Percentiles rank a stretch among this genome's conserved stretches.
phyloP scores from a whole-genome alignment of 2,888 invertebrate species.

The Spialia ferax region DNA sequence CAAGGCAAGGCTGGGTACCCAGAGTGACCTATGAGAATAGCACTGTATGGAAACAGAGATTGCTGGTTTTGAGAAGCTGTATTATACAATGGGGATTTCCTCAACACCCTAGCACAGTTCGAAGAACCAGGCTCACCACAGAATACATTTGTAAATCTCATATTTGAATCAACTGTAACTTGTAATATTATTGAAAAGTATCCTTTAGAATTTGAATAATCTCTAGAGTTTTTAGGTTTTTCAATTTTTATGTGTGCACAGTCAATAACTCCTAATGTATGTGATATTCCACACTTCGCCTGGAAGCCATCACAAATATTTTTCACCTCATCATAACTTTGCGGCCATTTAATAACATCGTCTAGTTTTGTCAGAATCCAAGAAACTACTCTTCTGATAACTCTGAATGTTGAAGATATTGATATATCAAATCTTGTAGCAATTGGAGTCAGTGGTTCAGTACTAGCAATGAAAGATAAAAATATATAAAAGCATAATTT shows the following conservation, averaged over 20 bases:
- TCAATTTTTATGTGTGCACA: conserved; percentile 68
- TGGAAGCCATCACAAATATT: conserved; percentile 61
- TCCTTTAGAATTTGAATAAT: conserved; percentile 67
- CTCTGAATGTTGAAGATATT: conserved; percentile 70
- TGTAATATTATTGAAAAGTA: conserved; percentile 68
- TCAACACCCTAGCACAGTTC: conserved; percentile 61
- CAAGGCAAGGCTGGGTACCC: conserved; percentile 67
- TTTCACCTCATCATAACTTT: conserved; percentile 57
- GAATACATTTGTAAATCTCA: conserved; percentile 67
- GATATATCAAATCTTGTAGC: conserved; percentile 71
- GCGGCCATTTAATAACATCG: conserved; percentile 68
- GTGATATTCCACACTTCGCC: conserved; percentile 62
- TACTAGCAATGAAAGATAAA: conserved; percentile 65
- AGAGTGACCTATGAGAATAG: conserved; percentile 67
- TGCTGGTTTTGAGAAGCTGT: conserved; percentile 61
- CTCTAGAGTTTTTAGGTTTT: conserved; percentile 67
- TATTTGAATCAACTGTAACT: conserved; percentile 64
- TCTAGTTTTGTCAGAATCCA: conserved; percentile 70
- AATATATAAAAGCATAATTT: conserved; percentile 71
- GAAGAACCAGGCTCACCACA: conserved; percentile 73
- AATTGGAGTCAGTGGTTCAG: conserved; percentile 68
- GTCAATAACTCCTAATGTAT: conserved; percentile 67
- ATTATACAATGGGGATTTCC: conserved; percentile 65
- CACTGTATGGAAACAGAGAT: conserved; percentile 62
- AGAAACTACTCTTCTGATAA: conserved; percentile 66